Base-by-base conservation (phyloP, 2,888 invertebrate genomes). In the Tenodera sinensis region DNA sequence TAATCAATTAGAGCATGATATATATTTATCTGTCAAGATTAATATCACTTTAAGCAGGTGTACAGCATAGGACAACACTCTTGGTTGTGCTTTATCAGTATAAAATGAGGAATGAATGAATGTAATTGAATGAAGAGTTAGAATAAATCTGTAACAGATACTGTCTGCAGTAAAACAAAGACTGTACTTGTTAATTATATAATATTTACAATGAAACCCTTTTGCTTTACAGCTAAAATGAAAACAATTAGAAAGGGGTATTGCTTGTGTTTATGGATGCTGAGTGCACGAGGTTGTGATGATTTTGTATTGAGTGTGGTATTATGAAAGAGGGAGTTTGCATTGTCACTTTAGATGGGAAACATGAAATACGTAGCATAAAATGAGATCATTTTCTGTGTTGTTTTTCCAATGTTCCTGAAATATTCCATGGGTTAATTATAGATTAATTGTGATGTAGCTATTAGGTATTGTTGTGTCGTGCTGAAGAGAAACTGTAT, bases 381-480 rank as follows among this genome's bases (percentile, higher is more conserved):
- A 71, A 71, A 71, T 71, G 54, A 71, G 6, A 71, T 71, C 15
- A 71, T 71, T 71, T 71, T 27, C 54, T 85, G 54, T 47, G 85
- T 85, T 28, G 85, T 28, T 87, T 87, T 87, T 82, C 81, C 87
- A 87, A 87, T 27, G 87, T 87, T 87, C 87, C 87, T 87, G 82
- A 87, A 86, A n/a, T 83, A 87, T 83, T 87, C 83, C 42, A n/a
- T 71, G 54, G 54, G 85, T 25, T 85, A n/a, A 47, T 84, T 34
- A 84, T 87, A 83, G 87, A 87, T 82, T 87, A 82, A 87, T 87
- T 87, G 87, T 87, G 87, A 87, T 87, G 87, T 87, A 87, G 82
- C 28, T 86, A 30, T 87, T 71, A 71, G 54, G 54, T 71, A 71
- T 71, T 71, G 54, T 54, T 54, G 54, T 71, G 54, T 71, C 54